These are phyloP conservation scores for Schmidtea mediterranea DNA, from an alignment of 1,140 invertebrate genomes.

Conservation along the genomic window DNA sequence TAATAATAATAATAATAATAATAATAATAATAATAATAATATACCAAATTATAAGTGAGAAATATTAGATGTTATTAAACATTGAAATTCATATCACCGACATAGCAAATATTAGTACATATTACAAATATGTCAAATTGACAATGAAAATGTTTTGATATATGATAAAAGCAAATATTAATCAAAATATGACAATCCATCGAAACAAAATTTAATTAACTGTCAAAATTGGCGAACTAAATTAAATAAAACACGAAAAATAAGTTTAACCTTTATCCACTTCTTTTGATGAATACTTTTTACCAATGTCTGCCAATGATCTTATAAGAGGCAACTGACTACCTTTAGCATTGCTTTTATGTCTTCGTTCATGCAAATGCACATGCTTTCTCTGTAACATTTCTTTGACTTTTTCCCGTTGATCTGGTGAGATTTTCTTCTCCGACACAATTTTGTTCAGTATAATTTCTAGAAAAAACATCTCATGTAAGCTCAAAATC, in stretches of 20 bases:
- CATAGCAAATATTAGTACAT: no score
- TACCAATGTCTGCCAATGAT: constrained; percentile 77
- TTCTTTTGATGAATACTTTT: constrained; percentile 73
- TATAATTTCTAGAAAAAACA: constrained; percentile 39
- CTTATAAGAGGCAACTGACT: constrained; percentile 65
- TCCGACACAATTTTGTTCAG: constrained; percentile 65
- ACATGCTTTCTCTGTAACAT: constrained; percentile 61
- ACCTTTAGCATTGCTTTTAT: constrained; percentile 36
- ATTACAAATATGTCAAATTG: no score
- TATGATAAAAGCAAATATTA: no score
- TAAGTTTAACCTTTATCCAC: constrained; percentile 6
- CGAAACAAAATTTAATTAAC: no score
- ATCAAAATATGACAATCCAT: no score
- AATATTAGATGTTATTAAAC: no score
- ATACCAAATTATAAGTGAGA: no score
- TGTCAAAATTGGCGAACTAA: no score
- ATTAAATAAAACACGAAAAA: neutral
- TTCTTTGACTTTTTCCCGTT: constrained; percentile 53
- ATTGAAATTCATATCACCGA: no score
- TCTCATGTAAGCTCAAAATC: neutral
- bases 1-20: no score
- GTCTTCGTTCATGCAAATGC: constrained; percentile 41
- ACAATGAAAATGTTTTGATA: no score
- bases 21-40: no score
- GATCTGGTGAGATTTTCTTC: constrained; percentile 41